Percentiles rank a stretch among this genome's conserved stretches.
Evolutionary conservation across 2,113 vertebrate genomes (phyloP).

Genomic region (Heterocephalus glaber): DNA sequence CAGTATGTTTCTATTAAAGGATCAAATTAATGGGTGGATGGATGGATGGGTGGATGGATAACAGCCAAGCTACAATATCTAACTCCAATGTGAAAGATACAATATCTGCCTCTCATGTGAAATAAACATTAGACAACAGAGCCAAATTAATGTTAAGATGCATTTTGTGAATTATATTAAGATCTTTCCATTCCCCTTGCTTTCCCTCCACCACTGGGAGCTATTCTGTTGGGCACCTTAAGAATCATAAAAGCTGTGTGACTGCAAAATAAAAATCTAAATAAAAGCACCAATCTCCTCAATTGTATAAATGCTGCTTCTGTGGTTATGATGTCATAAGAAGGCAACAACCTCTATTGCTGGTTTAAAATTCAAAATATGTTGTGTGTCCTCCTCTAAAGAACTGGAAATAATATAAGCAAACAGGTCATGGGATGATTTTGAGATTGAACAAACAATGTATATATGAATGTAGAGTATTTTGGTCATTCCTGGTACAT

Average conservation of each 20-base stretch:
- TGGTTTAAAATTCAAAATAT: neutral
- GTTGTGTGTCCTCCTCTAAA: neutral
- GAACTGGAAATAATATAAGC: neutral
- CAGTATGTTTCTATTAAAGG: neutral
- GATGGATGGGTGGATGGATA: neutral
- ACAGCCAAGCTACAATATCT: neutral
- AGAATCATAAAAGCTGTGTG: neutral
- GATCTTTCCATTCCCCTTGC: too few species aligned
- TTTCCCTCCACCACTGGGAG: neutral
- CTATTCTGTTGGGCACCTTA: neutral
- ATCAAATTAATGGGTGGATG: neutral
- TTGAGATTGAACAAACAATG: neutral
- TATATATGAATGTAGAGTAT: neutral
- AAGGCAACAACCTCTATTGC: neutral
- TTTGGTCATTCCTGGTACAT: neutral
- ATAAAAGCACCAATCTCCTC: conserved; percentile 3
- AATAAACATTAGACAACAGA: neutral
- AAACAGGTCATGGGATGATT: neutral
- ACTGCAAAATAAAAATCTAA: neutral
- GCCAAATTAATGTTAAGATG: neutral
- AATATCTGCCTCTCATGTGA: neutral
- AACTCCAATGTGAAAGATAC: too few species aligned
- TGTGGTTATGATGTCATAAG: neutral
- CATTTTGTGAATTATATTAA: neutral
- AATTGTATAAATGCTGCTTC: neutral